A percentile compares a stretch with the other conserved stretches of the same genome.
phyloP scores from a whole-genome alignment of 2,113 vertebrate genomes.

The Misgurnus mizolepis region DNA sequence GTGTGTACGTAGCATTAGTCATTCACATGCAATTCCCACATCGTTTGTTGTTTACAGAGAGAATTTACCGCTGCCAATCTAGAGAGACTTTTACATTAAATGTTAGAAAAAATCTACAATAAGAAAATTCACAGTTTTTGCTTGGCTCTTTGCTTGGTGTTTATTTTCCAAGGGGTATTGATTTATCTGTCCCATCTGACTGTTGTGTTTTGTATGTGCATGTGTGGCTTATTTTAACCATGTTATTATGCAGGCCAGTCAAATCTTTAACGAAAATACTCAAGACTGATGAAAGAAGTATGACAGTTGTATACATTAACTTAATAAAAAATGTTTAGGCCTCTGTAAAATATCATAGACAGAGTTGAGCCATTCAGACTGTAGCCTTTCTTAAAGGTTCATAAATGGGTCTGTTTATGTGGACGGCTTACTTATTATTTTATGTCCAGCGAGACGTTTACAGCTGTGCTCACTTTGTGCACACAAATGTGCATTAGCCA shows the following conservation, averaged over 20 bases:
- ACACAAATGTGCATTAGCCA: conserved; percentile 41
- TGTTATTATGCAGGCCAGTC: neutral
- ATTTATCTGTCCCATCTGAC: neutral
- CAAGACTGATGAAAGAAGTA: conserved; percentile 51
- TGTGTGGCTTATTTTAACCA: conserved; percentile 3
- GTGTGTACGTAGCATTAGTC: too few species aligned
- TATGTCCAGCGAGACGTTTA: conserved; percentile 13
- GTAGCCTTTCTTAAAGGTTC: conserved; percentile 22
- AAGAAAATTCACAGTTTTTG: neutral
- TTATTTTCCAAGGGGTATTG: neutral
- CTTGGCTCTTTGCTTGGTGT: neutral
- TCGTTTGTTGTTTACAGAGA: neutral
- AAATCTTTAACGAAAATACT: neutral
- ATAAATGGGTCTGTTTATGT: conserved; percentile 17
- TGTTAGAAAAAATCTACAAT: neutral
- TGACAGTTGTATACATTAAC: conserved; percentile 69
- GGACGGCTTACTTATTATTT: conserved; percentile 28
- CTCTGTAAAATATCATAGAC: conserved; percentile 61
- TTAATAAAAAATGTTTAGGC: conserved; percentile 71
- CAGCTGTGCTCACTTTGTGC: conserved; percentile 29
- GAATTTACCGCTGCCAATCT: neutral
- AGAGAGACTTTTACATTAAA: neutral
- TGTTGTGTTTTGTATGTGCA: neutral
- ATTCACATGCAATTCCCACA: neutral
- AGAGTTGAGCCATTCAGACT: neutral